Base-by-base conservation (phyloP, 1,140 invertebrate genomes). In the Ylistrum balloti region DNA sequence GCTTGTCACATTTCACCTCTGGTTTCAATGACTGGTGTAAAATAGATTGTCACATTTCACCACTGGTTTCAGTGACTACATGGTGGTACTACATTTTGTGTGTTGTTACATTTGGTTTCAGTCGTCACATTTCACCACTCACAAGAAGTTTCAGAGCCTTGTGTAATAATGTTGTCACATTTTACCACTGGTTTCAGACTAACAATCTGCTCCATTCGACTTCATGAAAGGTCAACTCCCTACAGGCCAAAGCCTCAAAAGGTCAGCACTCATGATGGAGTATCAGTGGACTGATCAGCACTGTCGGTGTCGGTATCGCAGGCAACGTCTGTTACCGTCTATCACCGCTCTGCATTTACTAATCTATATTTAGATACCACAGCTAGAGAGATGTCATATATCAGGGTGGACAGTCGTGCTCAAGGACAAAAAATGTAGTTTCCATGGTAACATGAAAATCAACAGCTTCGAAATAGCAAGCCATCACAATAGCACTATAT, bases 321-420 rank as follows among this genome's bases (percentile, higher is more conserved):
- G n/a, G 56, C 56, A 48, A 48, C 1, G 56, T 74, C 56, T 74
- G 56, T 74, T 17, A 28, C 56, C 56, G 56, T 28, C 56, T 74
- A n/a, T 28, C 56, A 74, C 56, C 56, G n/a, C 22, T 3, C 56
- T 74, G 56, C 56, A n/a, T 74, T 74, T 74, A 28, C 56, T n/a
- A 28, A 5, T 74, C n/a, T 74, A 74, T 74, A 74, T 74, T 74
- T 74, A 74, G 56, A 74, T 74, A 74, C 56, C 56, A 74, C 22
- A 74, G 56, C 56, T 74, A 74, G 22, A 17, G 56, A 74, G 56
- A 74, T 74, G n/a, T 74, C 56, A 74, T 74, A 74, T 28, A n/a
- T 74, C 56, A 74, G n/a, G 56, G 56, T 15, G 56, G 56, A 74
- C 56, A 74, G 56, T 28, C n/a, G 17, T 74, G 22, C 56, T 3